These are phyloP conservation scores for Amphipoea oculea DNA, from an alignment of 2,888 invertebrate genomes.

Conservation along the genomic window DNA sequence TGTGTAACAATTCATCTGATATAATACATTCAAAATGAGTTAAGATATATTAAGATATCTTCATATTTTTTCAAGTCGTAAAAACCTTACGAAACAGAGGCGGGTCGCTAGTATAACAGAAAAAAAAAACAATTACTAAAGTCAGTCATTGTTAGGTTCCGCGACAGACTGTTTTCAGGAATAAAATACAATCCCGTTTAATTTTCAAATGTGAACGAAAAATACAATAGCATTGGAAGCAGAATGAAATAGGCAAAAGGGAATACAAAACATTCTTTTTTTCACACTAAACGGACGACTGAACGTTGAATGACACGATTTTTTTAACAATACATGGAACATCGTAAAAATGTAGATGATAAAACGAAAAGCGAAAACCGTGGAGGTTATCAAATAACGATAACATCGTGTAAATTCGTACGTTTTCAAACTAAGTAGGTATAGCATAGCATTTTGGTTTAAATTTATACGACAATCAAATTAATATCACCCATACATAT, in stretches of 20 bases:
- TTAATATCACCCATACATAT: too few relatives aligned
- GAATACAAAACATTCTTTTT: constrained; percentile 6
- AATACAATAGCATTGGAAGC: neutral
- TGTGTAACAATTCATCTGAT: too few relatives aligned
- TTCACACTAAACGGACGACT: neutral
- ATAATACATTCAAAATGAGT: neutral
- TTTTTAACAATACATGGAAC: neutral
- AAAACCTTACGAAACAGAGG: neutral
- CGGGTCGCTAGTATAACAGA: neutral
- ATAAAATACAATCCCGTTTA: neutral
- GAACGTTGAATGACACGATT: neutral
- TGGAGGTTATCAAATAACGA: neutral
- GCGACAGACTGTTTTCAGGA: neutral
- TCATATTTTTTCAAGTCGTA: neutral
- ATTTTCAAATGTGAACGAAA: constrained; percentile 4
- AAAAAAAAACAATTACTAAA: neutral
- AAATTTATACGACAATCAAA: too few relatives aligned
- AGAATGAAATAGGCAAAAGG: constrained; percentile 2
- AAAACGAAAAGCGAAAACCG: neutral
- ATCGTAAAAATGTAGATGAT: neutral
- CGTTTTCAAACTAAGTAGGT: too few relatives aligned
- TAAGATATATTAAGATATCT: neutral
- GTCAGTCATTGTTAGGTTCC: neutral
- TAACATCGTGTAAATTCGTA: too few relatives aligned
- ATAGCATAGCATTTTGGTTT: too few relatives aligned